Percentiles rank a stretch among this genome's conserved stretches.
Evolutionary conservation across 2,113 vertebrate genomes (phyloP).

Genomic region (Smithornis capensis): DNA sequence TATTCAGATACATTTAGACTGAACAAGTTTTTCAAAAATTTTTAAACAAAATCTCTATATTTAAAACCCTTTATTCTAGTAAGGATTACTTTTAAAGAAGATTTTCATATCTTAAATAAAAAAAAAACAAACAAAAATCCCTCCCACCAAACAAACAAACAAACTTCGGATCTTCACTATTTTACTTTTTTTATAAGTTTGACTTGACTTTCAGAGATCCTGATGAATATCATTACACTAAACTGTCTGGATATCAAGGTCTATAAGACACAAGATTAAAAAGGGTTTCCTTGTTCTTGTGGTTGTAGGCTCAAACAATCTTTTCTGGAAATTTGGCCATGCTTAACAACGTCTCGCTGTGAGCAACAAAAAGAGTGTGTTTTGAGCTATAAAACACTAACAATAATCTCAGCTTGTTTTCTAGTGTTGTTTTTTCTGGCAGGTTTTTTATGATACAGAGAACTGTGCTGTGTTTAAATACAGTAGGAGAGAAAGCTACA

Average conservation of each 20-base stretch:
- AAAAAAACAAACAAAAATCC: background rate
- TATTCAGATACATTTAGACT: background rate
- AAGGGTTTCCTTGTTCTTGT: background rate
- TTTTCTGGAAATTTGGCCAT: background rate
- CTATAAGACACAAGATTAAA: background rate
- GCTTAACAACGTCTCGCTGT: background rate
- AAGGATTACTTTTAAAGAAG: background rate
- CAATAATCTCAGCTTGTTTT: background rate
- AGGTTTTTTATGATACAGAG: background rate
- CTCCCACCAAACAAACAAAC: background rate
- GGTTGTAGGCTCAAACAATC: background rate
- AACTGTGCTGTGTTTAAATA: background rate
- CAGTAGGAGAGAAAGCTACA: background rate
- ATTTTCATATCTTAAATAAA: background rate
- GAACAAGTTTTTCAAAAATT: background rate
- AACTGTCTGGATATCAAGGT: background rate
- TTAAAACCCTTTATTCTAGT: background rate
- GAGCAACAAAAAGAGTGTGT: background rate
- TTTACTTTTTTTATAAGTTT: background rate
- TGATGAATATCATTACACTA: background rate
- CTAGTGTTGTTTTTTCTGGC: background rate
- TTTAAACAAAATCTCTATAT: background rate
- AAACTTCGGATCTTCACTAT: background rate
- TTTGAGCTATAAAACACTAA: background rate
- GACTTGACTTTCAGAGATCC: background rate